phyloP scores from a whole-genome alignment of 2,888 invertebrate genomes.

The Germaria angustata region DNA sequence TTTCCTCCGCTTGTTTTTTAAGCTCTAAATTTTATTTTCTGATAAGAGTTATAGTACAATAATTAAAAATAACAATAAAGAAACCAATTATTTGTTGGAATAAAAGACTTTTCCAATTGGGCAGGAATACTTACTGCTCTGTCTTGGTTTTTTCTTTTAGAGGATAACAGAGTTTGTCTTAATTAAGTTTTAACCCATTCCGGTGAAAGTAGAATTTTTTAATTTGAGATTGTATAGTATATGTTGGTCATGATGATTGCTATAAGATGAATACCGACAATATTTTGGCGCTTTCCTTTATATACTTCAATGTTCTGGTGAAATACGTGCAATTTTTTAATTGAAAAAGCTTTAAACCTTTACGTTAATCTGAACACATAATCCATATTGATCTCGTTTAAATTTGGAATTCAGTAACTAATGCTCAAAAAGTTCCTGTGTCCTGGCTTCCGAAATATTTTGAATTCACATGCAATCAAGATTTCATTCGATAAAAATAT shows the following conservation, averaged over 20 bases:
- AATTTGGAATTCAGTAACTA: no score
- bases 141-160: not conserved
- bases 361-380: no score
- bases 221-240: not conserved
- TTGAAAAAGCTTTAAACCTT: not conserved
- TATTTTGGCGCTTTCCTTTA: not conserved
- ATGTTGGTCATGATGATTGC: conserved; percentile 60
- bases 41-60: conserved; percentile 10
- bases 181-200: conserved; percentile 37
- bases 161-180: not conserved
- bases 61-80: not conserved
- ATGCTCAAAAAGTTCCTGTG: no score
- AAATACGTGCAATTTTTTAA: no score
- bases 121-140: conserved; percentile 52
- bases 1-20: conserved; percentile 4
- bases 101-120: not conserved
- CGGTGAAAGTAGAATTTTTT: conserved; percentile 29
- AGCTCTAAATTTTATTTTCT: not conserved
- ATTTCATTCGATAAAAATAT: no score
- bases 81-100: conserved; percentile 35
- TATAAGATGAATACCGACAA: not conserved
- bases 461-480: no score
- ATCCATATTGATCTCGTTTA: no score
- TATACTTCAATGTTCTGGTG: not conserved
- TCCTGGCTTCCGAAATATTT: no score